Evolutionary conservation across 2,888 invertebrate species (phyloP), one percentile per base, ranked within the genome.

Genomic region (Smittia aterrima): DNA sequence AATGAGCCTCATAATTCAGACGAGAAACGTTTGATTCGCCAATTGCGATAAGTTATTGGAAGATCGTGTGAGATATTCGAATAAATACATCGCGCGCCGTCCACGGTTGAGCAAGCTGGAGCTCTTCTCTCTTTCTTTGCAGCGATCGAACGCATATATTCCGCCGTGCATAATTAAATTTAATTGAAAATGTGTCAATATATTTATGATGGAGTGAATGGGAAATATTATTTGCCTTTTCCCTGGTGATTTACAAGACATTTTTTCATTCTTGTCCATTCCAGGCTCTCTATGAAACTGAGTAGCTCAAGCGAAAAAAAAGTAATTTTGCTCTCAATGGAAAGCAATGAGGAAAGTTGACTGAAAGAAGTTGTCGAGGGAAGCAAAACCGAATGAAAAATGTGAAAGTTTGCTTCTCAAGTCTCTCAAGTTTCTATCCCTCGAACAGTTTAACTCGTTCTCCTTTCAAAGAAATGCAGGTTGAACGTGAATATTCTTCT

Each of bases 171-270:
- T 73, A 73, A 73, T 73, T 73, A 73, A 73, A 64, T 73, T 73
- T 73, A 73, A 73, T 73, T 73, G 72, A 73, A 73, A 73, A 73
- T 64, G 62, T 73, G 72, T 73, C 72, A 73, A 73, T 73, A 73
- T 73, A 40, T 62, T 73, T 73, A 64, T 64, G 24, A 62, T 38
- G 38, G 64, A 40, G 72, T 64, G 62, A 64, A 62, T 24, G 22
- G 38, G 22, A 18, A 22, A 70, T 20, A 70, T 53, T 53, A 27
- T 71, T 54, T 32, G 18, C 13, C 47, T 68, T 24, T 62, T 25
- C 18, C n/a, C 47, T 22, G n/a, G 53, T 68, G 53, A 68, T 68
- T 47, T 68, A 68, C 66, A 27, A 53, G 53, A 53, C 13, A 7
- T 53, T 53, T 53, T 53, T 38, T 38, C 38, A 38, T 53, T 53